phyloP scores from a whole-genome alignment of 2,888 invertebrate species.

The Teleiodes luculella region DNA sequence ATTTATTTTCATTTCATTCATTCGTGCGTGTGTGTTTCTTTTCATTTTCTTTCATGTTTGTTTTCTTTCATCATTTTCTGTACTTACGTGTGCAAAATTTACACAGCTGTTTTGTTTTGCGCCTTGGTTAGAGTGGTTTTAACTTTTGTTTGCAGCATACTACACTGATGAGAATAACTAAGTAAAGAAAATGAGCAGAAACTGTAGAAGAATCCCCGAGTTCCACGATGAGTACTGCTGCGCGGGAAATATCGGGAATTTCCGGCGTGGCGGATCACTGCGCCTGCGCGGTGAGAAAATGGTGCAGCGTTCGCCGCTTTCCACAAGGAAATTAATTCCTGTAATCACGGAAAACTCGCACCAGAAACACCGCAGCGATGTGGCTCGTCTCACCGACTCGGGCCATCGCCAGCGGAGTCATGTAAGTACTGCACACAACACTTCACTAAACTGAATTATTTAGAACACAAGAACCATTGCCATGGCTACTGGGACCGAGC shows the following conservation, averaged over 20 bases:
- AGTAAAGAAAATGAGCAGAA: conserved; percentile 71
- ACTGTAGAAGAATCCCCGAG: conserved; percentile 61
- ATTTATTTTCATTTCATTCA: too few species aligned
- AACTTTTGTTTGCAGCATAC: conserved; percentile 46
- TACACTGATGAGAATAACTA: conserved; percentile 63
- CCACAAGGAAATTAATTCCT: conserved; percentile 75
- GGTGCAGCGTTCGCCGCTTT: conserved; percentile 75
- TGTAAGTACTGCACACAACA: conserved; percentile 60
- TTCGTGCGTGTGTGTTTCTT: neutral
- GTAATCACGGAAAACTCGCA: conserved; percentile 81
- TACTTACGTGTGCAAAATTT: conserved; percentile 15
- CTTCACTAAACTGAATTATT: conserved; percentile 16
- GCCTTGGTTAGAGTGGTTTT: too few species aligned
- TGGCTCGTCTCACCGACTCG: conserved; percentile 62
- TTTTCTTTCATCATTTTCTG: conserved; percentile 7
- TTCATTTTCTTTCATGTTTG: too few species aligned
- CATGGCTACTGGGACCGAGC: conserved; percentile 39
- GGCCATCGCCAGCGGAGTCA: conserved; percentile 78
- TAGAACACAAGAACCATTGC: conserved; percentile 29
- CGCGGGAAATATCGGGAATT: conserved; percentile 73
- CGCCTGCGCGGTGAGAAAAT: conserved; percentile 83
- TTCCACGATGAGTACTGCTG: conserved; percentile 73
- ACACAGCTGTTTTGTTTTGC: conserved; percentile 52
- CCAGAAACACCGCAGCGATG: conserved; percentile 69
- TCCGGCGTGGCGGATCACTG: conserved; percentile 83